Percentiles rank a stretch among this genome's conserved stretches.
These are phyloP conservation scores for Pseudotriccus pelzelni DNA, from an alignment of 2,797 vertebrate genomes.

Conservation along the genomic window DNA sequence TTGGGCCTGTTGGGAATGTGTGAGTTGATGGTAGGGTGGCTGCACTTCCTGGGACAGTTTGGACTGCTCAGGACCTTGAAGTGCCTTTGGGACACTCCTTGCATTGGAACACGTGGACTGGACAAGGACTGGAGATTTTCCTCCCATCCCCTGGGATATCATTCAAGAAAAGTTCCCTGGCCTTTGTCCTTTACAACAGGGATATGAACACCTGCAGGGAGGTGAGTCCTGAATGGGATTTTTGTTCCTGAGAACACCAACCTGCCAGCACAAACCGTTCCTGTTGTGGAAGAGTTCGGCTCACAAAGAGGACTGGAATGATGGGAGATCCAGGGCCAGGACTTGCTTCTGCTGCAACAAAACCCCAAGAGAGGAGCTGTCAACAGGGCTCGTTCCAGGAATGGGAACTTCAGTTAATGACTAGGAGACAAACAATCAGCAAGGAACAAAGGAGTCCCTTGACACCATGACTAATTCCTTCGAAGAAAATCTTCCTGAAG, in stretches of 20 bases:
- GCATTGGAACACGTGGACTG: neutral
- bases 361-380: neutral
- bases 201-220: neutral
- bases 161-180: neutral
- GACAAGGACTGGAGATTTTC: neutral
- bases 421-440: neutral
- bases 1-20: neutral
- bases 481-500: neutral
- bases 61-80: neutral
- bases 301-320: neutral
- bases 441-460: neutral
- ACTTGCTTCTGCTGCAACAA: neutral
- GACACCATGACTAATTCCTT: neutral
- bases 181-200: neutral
- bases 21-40: neutral
- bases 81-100: neutral
- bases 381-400: neutral
- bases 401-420: neutral
- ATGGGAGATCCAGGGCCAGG: neutral
- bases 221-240: fast-evolving
- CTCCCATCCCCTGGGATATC: neutral
- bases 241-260: neutral
- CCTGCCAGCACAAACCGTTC: neutral
- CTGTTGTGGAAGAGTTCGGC: neutral
- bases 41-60: neutral